Conservation (phyloP, 2,888 invertebrate species). For the Sclerodermus sp. region DNA sequence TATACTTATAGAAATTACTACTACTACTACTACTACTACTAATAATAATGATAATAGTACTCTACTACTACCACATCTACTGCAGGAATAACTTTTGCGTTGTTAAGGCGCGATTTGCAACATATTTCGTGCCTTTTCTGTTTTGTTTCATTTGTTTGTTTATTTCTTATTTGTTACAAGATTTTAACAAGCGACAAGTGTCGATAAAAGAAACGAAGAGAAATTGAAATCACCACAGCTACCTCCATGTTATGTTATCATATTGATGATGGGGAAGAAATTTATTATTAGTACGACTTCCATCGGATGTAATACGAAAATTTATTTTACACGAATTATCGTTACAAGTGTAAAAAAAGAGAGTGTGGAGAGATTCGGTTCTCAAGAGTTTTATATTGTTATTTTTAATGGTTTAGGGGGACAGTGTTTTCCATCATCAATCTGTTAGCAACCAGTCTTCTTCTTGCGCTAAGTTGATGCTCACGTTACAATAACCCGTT, state of each 20-base stretch:
- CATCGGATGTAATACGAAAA: too few species aligned
- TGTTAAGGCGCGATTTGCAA: constrained; percentile 9
- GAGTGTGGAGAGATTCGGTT: too few species aligned
- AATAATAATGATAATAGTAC: neutral
- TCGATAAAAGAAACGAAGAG: neutral
- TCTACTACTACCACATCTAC: constrained; percentile 8
- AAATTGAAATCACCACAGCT: constrained; percentile 49
- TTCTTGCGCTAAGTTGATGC: too few species aligned
- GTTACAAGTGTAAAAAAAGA: too few species aligned
- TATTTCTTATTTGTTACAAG: constrained; percentile 45
- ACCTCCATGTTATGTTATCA: constrained; percentile 44
- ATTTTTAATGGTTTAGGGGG: too few species aligned
- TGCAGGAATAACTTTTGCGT: constrained; percentile 26
- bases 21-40: constrained; percentile 31
- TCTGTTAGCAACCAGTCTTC: too few species aligned
- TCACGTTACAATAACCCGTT: too few species aligned
- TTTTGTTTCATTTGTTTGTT: constrained; percentile 43
- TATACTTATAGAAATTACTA: constrained; percentile 50
- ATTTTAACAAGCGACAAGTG: constrained; percentile 27
- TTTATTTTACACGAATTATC: too few species aligned
- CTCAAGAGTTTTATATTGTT: too few species aligned
- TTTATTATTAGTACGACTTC: too few species aligned
- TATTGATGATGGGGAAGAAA: too few species aligned
- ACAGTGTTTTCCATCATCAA: too few species aligned
- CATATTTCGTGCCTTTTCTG: constrained; percentile 27